Evolutionary conservation across 92 coral and sea anemone genomes (phyloP).

Genomic region (Micromussa lordhowensis): DNA sequence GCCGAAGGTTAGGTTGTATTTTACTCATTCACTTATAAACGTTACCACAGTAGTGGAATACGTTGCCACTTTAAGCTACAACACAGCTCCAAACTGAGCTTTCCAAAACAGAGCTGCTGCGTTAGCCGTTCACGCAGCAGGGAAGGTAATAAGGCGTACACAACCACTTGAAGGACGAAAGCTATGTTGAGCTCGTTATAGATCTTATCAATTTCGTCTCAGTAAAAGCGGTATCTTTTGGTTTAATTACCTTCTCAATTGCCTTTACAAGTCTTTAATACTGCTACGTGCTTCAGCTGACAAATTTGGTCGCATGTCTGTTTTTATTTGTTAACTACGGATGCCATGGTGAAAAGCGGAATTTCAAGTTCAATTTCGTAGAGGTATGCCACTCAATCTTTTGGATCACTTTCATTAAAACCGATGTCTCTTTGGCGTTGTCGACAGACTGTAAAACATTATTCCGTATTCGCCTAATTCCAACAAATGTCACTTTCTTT

Average conservation of each 20-base stretch:
- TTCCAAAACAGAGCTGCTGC: neutral
- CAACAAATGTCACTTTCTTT: neutral
- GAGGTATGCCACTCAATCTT: neutral
- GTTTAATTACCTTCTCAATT: neutral
- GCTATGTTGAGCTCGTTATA: constrained; percentile 15
- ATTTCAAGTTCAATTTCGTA: neutral
- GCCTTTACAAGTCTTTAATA: no score
- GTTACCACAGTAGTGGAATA: no score
- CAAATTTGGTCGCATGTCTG: neutral
- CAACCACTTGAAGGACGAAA: constrained; percentile 27
- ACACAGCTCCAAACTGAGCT: neutral
- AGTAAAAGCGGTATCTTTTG: neutral
- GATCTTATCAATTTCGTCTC: constrained; percentile 21
- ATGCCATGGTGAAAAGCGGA: neutral
- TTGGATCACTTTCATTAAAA: neutral
- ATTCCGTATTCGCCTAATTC: constrained; percentile 8
- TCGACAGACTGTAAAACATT: neutral
- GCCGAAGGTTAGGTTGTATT: constrained; percentile 4
- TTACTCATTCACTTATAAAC: no score
- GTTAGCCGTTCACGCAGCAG: neutral
- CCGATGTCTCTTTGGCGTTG: neutral
- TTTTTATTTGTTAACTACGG: neutral
- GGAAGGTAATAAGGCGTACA: constrained; percentile 2
- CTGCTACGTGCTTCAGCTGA: neutral
- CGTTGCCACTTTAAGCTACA: no score